These are phyloP conservation scores for Calameuta filiformis DNA, from an alignment of 2,888 invertebrate genomes.

Conservation along the genomic window DNA sequence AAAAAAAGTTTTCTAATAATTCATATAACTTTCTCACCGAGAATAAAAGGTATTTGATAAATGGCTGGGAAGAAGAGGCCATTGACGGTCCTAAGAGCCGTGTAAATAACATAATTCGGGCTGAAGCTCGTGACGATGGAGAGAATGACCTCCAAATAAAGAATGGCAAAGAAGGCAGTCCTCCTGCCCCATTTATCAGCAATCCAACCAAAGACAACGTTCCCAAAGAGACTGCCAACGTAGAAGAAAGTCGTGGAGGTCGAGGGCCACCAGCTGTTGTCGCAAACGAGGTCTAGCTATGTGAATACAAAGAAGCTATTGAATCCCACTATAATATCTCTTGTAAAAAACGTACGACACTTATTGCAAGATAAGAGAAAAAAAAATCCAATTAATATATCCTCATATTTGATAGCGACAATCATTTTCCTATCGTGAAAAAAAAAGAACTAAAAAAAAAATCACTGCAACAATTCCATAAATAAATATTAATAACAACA, in stretches of 20 bases:
- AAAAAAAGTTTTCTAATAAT: background rate
- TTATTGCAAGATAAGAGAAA: background rate
- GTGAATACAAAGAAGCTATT: constrained; percentile 61
- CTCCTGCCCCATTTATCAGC: constrained; percentile 77
- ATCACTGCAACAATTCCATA: background rate
- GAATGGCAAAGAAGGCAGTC: constrained; percentile 72
- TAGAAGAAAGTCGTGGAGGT: constrained; percentile 76
- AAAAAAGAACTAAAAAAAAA: background rate
- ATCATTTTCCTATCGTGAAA: background rate
- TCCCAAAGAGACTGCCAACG: constrained; percentile 77
- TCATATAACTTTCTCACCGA: constrained; percentile 65
- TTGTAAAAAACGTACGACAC: background rate
- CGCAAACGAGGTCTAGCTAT: constrained; percentile 75
- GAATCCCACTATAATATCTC: constrained; percentile 34
- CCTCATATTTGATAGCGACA: background rate
- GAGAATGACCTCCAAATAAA: constrained; percentile 72
- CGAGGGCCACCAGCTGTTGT: constrained; percentile 73
- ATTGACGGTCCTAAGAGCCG: constrained; percentile 70
- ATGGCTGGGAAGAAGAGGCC: constrained; percentile 77
- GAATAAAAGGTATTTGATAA: constrained; percentile 76
- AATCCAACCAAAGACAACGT: constrained; percentile 75
- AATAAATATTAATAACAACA: background rate
- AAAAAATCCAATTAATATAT: background rate
- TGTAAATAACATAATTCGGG: constrained; percentile 71
- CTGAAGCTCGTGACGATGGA: constrained; percentile 74